These are phyloP conservation scores for Drosophila sechellia DNA, from an alignment of 1,140 invertebrate genomes.

Conservation along the genomic window DNA sequence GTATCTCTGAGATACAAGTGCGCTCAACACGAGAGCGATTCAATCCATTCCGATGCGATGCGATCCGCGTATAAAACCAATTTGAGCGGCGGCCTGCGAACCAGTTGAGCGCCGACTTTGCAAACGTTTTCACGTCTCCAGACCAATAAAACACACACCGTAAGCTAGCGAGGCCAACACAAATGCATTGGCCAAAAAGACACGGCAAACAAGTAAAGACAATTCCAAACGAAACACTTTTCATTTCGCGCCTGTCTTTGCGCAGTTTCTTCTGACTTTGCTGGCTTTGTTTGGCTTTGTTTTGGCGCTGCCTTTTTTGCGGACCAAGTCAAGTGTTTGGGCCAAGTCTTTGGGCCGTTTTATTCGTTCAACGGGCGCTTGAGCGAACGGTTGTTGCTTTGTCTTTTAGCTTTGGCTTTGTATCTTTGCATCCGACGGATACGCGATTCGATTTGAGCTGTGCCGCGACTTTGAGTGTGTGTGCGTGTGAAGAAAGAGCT, in stretches of 20 bases:
- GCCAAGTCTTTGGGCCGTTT: constrained; percentile 56
- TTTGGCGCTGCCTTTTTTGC: constrained; percentile 36
- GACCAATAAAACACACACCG: constrained; percentile 10
- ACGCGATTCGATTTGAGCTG: constrained; percentile 53
- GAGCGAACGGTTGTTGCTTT: constrained; percentile 79
- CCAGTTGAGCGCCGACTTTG: constrained; percentile 79
- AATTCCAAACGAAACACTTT: constrained; percentile 46
- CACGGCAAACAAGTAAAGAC: constrained; percentile 24
- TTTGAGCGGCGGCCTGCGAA: constrained; percentile 67
- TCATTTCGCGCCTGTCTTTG: constrained; percentile 50
- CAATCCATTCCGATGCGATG: background rate
- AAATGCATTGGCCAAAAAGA: constrained; percentile 72
- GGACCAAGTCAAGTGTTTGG: constrained; percentile 53
- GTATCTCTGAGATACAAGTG: constrained; percentile 33
- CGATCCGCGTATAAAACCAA: constrained; percentile 73
- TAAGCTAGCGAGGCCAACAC: constrained; percentile 55
- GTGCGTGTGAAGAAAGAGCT: constrained; percentile 80
- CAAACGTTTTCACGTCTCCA: constrained; percentile 67
- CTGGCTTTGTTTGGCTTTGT: constrained; percentile 45
- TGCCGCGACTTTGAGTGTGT: constrained; percentile 40
- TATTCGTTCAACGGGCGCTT: constrained; percentile 76
- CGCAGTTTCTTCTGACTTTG: constrained; percentile 4
- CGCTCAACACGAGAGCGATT: constrained; percentile 32
- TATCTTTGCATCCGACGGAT: constrained; percentile 66
- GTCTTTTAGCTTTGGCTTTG: constrained; percentile 33